A percentile compares a stretch with the other conserved stretches of the same genome.
Evolutionary conservation across 2,888 invertebrate species (phyloP).

Genomic region (Allacma fusca): DNA sequence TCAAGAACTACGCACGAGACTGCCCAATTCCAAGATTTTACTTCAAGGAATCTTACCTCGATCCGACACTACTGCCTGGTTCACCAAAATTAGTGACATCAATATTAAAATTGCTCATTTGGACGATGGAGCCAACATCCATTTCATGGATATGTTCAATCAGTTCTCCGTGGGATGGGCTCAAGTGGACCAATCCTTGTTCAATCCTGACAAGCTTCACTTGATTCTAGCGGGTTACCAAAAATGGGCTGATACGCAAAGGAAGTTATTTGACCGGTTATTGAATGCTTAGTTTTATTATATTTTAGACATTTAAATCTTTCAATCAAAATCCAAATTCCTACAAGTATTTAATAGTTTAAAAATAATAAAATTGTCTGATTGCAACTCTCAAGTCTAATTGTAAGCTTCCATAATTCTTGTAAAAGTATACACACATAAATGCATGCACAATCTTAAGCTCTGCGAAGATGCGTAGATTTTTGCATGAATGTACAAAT

Average conservation of each 20-base stretch:
- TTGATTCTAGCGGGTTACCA: conserved; percentile 51
- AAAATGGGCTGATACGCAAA: conserved; percentile 56
- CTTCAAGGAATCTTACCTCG: conserved; percentile 49
- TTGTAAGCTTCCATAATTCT: no score
- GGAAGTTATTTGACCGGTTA: conserved; percentile 47
- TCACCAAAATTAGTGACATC: conserved; percentile 29
- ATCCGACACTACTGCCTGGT: conserved; percentile 24
- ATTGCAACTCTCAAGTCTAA: no score
- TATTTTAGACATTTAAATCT: neutral
- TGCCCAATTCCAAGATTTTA: conserved; percentile 49
- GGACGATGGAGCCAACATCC: conserved; percentile 50
- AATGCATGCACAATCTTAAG: no score
- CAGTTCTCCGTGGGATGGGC: conserved; percentile 50
- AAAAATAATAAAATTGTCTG: no score
- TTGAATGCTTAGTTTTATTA: neutral
- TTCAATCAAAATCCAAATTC: no score
- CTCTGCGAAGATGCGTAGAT: no score
- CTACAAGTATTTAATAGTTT: no score
- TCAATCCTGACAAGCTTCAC: conserved; percentile 50
- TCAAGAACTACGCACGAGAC: neutral
- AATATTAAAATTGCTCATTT: conserved; percentile 44
- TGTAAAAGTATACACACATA: no score
- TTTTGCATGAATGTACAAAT: no score
- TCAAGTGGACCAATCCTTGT: conserved; percentile 46
- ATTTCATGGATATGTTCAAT: conserved; percentile 56